Evolutionary conservation across 2,113 vertebrate species (phyloP), one percentile per base, ranked within the genome.

Genomic region (Platichthys stellatus): DNA sequence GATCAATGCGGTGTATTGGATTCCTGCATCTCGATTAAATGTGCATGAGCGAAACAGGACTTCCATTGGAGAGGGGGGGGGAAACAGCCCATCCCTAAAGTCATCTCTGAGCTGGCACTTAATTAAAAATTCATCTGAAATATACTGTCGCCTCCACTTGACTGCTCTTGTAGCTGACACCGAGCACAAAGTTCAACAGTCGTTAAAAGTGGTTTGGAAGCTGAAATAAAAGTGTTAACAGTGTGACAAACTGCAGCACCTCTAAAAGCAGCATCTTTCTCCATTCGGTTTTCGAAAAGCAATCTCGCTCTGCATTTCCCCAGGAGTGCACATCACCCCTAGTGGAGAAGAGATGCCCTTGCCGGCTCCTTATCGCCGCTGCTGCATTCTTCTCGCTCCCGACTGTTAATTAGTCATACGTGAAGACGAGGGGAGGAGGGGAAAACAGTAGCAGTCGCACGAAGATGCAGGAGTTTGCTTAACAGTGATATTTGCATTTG

Each of bases 391-490:
- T 63, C 67, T 51, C 53, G 38, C 40, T 66, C 68, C 70, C 74
- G 81, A 86, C 63, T 66, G 58, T 43, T 82, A 81, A 88, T 88
- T 73, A 84, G 38, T 67, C 45, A 35, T 24, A 62, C 20, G 49
- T 54, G 49, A 71, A 78, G 74, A 47, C 40, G 15, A 21, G 11
- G 26, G 20, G n/a, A 24, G 40, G 40, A 35, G 35, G 2, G 1
- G 18, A 51, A 51, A 51, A 17, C n/a, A 21, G 14, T 72, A 72
- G 68, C 51, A 74, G 53, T 63, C 28, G 3, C 69, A 56, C 17
- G 17, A 67, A 54, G 76, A 78, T 86, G 76, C 83, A 87, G 85
- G 83, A 86, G 83, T 83, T 85, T 76, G 59, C 62, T 68, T 81
- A 28, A 54, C 4, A 28, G 67, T 38, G n/a, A 66, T 57, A 74